A percentile compares a stretch with the other conserved stretches of the same genome.
phyloP scores from a whole-genome alignment of 2,888 invertebrate species.

The Ophion slaviceki region DNA sequence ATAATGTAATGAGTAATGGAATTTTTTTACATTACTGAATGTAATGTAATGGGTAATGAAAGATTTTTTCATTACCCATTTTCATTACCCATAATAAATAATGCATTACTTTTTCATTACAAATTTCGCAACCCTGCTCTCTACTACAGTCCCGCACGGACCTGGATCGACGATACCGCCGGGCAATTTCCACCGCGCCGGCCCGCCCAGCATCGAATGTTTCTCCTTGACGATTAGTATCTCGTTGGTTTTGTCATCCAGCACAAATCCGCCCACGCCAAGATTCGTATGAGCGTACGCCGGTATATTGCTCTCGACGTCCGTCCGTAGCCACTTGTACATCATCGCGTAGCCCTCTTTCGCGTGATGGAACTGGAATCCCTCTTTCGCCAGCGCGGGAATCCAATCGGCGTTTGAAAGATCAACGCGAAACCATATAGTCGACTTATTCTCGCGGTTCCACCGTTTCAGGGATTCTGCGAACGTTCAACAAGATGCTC shows the following conservation, averaged over 20 bases:
- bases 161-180: slow-evolving; percentile 96
- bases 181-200: slow-evolving; percentile 91
- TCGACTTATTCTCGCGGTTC: slow-evolving; percentile 87
- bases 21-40: too few relatives aligned
- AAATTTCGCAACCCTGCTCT: too few relatives aligned
- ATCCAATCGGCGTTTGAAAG: slow-evolving; percentile 90
- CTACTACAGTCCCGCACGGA: slow-evolving; percentile 75
- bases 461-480: slow-evolving; percentile 90
- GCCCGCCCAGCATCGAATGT: slow-evolving; percentile 78
- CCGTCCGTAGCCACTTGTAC: slow-evolving; percentile 91
- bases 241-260: slow-evolving; percentile 89
- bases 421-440: slow-evolving; percentile 93
- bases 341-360: slow-evolving; percentile 91
- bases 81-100: too few relatives aligned
- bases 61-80: too few relatives aligned
- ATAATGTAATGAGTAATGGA: too few relatives aligned
- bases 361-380: slow-evolving; percentile 95
- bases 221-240: slow-evolving; percentile 93
- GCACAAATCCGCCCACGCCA: slow-evolving; percentile 94
- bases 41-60: too few relatives aligned
- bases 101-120: too few relatives aligned
- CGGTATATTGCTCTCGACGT: slow-evolving; percentile 88
- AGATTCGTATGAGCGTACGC: slow-evolving; percentile 92
- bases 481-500: slow-evolving; percentile 69
- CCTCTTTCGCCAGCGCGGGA: slow-evolving; percentile 90